These are phyloP conservation scores for Thereva unica DNA, from an alignment of 2,888 invertebrate genomes.

Conservation along the genomic window DNA sequence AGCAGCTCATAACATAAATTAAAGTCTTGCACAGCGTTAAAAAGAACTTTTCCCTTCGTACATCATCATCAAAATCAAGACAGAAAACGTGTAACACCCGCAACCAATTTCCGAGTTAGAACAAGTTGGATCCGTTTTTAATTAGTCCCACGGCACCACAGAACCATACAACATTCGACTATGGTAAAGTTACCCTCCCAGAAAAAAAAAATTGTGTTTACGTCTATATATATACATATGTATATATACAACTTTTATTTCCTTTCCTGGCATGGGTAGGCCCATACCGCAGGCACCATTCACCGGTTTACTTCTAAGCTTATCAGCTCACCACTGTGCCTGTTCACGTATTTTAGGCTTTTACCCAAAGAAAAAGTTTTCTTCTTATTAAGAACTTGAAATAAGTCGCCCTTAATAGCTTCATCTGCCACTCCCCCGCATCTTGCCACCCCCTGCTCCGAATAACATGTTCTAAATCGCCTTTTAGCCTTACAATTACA, in stretches of 20 bases:
- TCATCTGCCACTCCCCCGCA: not conserved
- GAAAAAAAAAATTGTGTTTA: no score
- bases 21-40: no score
- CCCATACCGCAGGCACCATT: no score
- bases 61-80: not conserved
- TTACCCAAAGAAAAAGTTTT: slow-evolving; percentile 12
- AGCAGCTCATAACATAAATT: no score
- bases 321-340: no score
- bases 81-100: slow-evolving; percentile 18
- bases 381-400: slow-evolving; percentile 14
- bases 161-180: slow-evolving; percentile 16
- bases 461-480: not conserved
- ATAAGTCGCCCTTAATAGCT: slow-evolving; percentile 24
- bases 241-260: no score
- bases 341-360: not conserved
- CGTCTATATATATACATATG: no score
- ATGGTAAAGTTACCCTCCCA: slow-evolving; percentile 7
- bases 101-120: slow-evolving; percentile 33
- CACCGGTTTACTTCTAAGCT: no score
- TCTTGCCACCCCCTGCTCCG: no score
- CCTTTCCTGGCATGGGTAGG: no score
- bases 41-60: no score
- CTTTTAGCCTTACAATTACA: slow-evolving; percentile 20
- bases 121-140: slow-evolving; percentile 39
- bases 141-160: slow-evolving; percentile 35